A percentile compares a stretch with the other conserved stretches of the same genome.
Evolutionary conservation across 2,888 invertebrate species (phyloP).

Genomic region (Cataglyphis rosenhaueri): DNA sequence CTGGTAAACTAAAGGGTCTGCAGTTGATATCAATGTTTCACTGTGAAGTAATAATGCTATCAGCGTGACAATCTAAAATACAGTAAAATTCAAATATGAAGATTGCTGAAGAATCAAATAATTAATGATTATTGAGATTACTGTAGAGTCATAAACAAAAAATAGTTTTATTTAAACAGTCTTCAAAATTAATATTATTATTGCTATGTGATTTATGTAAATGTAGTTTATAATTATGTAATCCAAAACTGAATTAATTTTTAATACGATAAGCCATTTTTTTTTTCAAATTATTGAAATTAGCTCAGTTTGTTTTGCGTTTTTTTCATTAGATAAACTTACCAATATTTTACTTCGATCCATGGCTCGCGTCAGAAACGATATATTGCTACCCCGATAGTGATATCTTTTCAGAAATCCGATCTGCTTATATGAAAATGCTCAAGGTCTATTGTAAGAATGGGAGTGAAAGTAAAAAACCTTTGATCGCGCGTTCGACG

Average conservation of each 20-base stretch:
- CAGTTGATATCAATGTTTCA: conserved; percentile 32
- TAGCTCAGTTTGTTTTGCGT: not conserved
- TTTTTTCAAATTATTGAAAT: not conserved
- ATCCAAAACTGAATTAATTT: not conserved
- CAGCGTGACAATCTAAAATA: conserved; percentile 35
- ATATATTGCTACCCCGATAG: conserved; percentile 41
- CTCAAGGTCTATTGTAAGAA: conserved; percentile 62
- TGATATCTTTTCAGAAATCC: conserved; percentile 55
- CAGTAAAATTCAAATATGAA: conserved; percentile 1
- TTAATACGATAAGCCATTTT: not conserved
- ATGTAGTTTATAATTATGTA: not conserved
- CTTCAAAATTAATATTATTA: not conserved
- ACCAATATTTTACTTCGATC: conserved; percentile 17
- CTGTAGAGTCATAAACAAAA: not conserved
- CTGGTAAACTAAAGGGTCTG: conserved; percentile 49
- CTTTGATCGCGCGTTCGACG: conserved; percentile 15
- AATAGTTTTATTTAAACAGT: not conserved
- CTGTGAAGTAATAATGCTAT: conserved; percentile 48
- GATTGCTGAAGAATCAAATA: not conserved
- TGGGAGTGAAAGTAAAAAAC: conserved; percentile 72
- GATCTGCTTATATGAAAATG: conserved; percentile 42
- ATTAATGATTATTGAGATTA: not conserved
- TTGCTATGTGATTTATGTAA: not conserved
- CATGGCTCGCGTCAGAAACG: conserved; percentile 48
- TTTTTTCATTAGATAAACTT: conserved; percentile 17